Percentiles rank a stretch among this genome's conserved stretches.
Conservation (phyloP, 2,113 vertebrate genomes). For the Spilogale gracilis region DNA sequence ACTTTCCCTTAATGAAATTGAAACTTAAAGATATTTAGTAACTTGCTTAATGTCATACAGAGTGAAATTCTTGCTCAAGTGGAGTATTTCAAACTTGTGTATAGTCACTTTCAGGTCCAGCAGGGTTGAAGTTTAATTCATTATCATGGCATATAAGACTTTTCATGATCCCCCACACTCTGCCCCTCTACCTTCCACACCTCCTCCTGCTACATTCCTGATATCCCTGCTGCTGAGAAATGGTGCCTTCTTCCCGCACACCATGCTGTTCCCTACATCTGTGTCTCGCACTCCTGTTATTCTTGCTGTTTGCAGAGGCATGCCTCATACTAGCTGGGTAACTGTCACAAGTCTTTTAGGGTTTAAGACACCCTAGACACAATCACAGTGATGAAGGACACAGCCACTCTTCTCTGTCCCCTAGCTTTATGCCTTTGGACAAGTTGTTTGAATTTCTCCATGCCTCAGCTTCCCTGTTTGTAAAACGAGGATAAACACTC, state of each 20-base stretch:
- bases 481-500: background rate
- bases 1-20: background rate
- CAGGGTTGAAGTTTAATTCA: background rate
- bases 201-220: background rate
- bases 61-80: background rate
- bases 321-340: background rate
- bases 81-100: background rate
- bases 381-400: background rate
- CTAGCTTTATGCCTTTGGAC: background rate
- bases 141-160: background rate
- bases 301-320: background rate
- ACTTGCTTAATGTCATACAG: background rate
- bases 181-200: rapidly evolving
- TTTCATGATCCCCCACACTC: too few relatives aligned
- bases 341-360: background rate
- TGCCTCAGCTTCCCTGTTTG: background rate
- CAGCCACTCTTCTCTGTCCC: background rate
- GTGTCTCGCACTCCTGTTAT: rapidly evolving
- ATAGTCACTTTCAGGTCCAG: background rate
- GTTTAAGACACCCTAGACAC: background rate
- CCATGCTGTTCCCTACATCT: background rate
- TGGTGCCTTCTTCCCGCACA: too few relatives aligned
- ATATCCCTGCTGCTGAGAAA: background rate
- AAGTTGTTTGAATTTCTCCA: constrained; percentile 1
- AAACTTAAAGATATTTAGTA: background rate